A percentile compares a stretch with the other conserved stretches of the same genome.
Evolutionary conservation across 1,140 invertebrate species (phyloP).

Genomic region (Pogonomyrmex barbatus): DNA sequence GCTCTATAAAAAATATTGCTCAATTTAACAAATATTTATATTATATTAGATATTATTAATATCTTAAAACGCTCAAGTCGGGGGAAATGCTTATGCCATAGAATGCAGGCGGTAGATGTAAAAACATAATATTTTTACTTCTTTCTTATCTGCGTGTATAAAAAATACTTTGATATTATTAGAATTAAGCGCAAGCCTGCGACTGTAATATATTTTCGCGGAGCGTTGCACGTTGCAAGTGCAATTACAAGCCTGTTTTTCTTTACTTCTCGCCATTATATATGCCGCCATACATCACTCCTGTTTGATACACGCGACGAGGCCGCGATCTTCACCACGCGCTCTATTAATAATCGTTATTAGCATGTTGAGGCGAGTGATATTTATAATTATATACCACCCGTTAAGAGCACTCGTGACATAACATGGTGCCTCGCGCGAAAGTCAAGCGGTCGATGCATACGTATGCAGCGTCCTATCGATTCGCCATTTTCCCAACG

Average conservation of each 20-base stretch:
- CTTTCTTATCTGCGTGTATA: slow-evolving; percentile 14
- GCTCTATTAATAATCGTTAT: slow-evolving; percentile 69
- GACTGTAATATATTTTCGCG: background rate
- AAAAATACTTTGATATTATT: slow-evolving; percentile 42
- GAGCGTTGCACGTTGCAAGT: background rate
- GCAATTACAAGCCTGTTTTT: slow-evolving; percentile 50
- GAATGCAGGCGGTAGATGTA: background rate
- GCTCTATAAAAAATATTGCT: too few species aligned
- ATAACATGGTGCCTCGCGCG: slow-evolving; percentile 55
- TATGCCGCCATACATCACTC: slow-evolving; percentile 26
- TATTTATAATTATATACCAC: slow-evolving; percentile 67
- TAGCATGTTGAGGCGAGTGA: slow-evolving; percentile 62
- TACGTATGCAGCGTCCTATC: slow-evolving; percentile 56
- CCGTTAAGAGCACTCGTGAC: slow-evolving; percentile 62
- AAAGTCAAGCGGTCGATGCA: slow-evolving; percentile 36
- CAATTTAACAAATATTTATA: background rate
- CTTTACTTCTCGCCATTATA: slow-evolving; percentile 26
- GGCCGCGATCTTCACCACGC: slow-evolving; percentile 57
- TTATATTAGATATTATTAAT: background rate
- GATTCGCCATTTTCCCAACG: slow-evolving; percentile 56
- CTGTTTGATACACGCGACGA: slow-evolving; percentile 56
- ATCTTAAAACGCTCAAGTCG: background rate
- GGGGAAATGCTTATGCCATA: background rate
- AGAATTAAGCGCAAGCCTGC: slow-evolving; percentile 33
- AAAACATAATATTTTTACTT: background rate